Evolutionary conservation across 2,797 vertebrate species (phyloP).

Genomic region (Alauda arvensis): DNA sequence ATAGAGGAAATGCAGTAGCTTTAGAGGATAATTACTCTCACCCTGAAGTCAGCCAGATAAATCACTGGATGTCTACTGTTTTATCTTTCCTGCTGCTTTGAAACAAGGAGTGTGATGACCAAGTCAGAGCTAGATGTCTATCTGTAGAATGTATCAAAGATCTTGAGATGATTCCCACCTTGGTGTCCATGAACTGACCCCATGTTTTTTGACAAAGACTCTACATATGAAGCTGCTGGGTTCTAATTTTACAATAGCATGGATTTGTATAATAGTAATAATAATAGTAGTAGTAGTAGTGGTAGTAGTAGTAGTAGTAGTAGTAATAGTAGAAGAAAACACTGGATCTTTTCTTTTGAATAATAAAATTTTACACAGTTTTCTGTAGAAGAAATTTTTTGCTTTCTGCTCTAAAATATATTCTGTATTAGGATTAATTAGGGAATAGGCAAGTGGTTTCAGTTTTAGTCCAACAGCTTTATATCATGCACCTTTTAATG

Average conservation of each 20-base stretch:
- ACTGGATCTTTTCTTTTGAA: background rate
- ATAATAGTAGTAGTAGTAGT: too few relatives aligned
- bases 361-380: background rate
- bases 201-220: background rate
- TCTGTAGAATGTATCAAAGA: background rate
- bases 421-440: background rate
- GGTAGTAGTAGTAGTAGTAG: too few relatives aligned
- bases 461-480: background rate
- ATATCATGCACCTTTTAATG: background rate
- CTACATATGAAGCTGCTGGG: fast-evolving
- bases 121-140: background rate
- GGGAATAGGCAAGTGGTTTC: background rate
- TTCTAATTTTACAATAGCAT: background rate
- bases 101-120: background rate
- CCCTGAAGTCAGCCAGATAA: background rate
- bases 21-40: background rate
- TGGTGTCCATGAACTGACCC: background rate
- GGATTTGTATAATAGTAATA: too few relatives aligned
- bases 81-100: background rate
- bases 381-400: background rate
- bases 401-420: background rate
- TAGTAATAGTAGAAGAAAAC: too few relatives aligned
- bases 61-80: background rate
- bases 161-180: background rate
- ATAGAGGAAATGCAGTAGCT: background rate